Evolutionary conservation across 2,797 vertebrate species (phyloP).

Genomic region (Neosilurus mollespiculum): DNA sequence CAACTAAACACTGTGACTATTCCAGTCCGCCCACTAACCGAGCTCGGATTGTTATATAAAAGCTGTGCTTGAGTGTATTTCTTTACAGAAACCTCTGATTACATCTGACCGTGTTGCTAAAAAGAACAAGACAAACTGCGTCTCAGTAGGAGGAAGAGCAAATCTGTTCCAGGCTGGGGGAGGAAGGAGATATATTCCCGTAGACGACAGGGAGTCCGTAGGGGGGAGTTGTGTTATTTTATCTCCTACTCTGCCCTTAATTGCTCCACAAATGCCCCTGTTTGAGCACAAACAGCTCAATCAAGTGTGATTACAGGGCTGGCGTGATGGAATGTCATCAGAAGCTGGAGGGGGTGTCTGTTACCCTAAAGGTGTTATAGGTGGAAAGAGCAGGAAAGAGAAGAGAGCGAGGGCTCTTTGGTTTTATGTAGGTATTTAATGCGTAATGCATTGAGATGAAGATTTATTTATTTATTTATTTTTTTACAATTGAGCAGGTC

Average conservation of each 20-base stretch:
- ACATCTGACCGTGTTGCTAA: neutral
- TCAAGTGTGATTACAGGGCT: conserved; percentile 49
- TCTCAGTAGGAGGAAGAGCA: conserved; percentile 31
- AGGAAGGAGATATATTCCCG: conserved; percentile 22
- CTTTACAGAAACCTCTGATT: conserved; percentile 19
- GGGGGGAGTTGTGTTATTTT: conserved; percentile 30
- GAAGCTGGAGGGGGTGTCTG: conserved; percentile 21
- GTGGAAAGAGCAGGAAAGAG: neutral
- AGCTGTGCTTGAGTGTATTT: neutral
- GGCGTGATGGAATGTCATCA: conserved; percentile 38
- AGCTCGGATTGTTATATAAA: conserved; percentile 8
- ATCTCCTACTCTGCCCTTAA: conserved; percentile 47
- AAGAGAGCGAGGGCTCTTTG: too few species aligned
- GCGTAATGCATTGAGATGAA: neutral
- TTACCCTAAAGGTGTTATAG: conserved; percentile 26
- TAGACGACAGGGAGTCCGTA: conserved; percentile 17
- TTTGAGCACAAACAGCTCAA: conserved; percentile 53
- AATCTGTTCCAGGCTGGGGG: conserved; percentile 20
- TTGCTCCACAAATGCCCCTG: conserved; percentile 45
- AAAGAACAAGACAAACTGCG: conserved; percentile 10
- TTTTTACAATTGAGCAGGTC: neutral
- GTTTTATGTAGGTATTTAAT: neutral
- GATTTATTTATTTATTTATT: neutral
- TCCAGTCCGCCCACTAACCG: conserved; percentile 4
- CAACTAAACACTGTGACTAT: conserved; percentile 1